Percentiles rank a stretch among this genome's conserved stretches.
Evolutionary conservation across 53 echinoderm and acorn worm species (phyloP).

Genomic region (Holothuria scabra): DNA sequence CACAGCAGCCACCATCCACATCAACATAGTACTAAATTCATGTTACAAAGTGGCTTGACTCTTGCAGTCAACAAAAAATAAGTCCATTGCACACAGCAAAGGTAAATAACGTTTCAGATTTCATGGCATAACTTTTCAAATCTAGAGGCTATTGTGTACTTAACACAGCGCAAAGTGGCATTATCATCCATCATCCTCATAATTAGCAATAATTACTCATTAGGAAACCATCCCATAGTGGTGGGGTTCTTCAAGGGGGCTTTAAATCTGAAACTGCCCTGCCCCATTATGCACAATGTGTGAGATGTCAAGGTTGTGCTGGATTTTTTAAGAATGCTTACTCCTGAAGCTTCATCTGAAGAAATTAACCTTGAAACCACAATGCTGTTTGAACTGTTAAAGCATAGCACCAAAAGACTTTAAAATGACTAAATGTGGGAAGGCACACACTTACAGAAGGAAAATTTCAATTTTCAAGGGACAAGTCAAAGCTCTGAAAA

Average conservation of each 20-base stretch:
- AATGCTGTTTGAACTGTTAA: conserved; percentile 22
- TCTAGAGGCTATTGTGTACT: conserved; percentile 46
- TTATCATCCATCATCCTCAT: conserved; percentile 42
- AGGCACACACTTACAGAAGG: background rate
- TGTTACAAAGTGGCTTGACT: conserved; percentile 39
- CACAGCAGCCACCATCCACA: conserved; percentile 51
- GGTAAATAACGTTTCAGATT: conserved; percentile 10
- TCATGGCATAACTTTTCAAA: conserved; percentile 30
- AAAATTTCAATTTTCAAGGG: conserved; percentile 12
- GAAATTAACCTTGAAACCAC: conserved; percentile 7
- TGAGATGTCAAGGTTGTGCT: conserved; percentile 54
- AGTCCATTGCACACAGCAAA: conserved; percentile 15
- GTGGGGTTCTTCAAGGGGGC: conserved; percentile 26
- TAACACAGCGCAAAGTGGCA: conserved; percentile 44
- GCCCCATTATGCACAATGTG: conserved; percentile 41
- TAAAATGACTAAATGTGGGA: background rate
- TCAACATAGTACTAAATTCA: conserved; percentile 48
- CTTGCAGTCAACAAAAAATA: conserved; percentile 20
- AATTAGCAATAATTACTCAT: conserved; percentile 1
- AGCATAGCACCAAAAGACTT: conserved; percentile 29
- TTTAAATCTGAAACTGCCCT: conserved; percentile 43
- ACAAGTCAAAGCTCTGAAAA: conserved; percentile 38
- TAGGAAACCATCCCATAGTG: conserved; percentile 58
- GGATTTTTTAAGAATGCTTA: conserved; percentile 6
- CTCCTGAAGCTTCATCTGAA: conserved; percentile 31